Conservation (phyloP, 1,140 invertebrate species). For the Bombus ignitus region DNA sequence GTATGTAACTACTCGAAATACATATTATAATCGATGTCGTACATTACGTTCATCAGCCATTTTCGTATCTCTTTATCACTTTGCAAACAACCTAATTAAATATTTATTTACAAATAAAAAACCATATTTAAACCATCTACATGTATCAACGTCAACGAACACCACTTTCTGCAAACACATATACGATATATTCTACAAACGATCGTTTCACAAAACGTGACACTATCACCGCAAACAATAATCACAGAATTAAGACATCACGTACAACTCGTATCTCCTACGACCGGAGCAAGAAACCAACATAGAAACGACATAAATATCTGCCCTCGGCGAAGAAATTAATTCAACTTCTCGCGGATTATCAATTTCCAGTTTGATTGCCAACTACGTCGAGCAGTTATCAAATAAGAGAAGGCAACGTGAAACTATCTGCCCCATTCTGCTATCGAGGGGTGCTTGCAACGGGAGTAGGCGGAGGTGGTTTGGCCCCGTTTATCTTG, state of each 20-base stretch:
- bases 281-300: background rate
- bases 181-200: background rate
- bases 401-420: conserved; percentile 47
- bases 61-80: too few relatives aligned
- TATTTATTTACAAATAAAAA: too few relatives aligned
- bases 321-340: background rate
- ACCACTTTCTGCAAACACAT: too few relatives aligned
- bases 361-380: conserved; percentile 23
- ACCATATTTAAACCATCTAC: too few relatives aligned
- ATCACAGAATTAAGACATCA: background rate
- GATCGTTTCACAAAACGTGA: background rate
- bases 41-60: too few relatives aligned
- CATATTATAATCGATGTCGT: too few relatives aligned
- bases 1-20: too few relatives aligned
- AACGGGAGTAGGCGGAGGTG: conserved; percentile 42
- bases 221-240: background rate
- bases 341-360: background rate
- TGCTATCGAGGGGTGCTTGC: conserved; percentile 20
- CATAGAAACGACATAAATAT: background rate
- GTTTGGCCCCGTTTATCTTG: conserved; percentile 76
- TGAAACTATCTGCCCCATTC: conserved; percentile 44
- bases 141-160: too few relatives aligned
- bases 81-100: too few relatives aligned
- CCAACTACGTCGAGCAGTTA: background rate
- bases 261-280: background rate